Evolutionary conservation across 2,888 invertebrate genomes (phyloP).

Genomic region (Agonopterix subpropinquella): DNA sequence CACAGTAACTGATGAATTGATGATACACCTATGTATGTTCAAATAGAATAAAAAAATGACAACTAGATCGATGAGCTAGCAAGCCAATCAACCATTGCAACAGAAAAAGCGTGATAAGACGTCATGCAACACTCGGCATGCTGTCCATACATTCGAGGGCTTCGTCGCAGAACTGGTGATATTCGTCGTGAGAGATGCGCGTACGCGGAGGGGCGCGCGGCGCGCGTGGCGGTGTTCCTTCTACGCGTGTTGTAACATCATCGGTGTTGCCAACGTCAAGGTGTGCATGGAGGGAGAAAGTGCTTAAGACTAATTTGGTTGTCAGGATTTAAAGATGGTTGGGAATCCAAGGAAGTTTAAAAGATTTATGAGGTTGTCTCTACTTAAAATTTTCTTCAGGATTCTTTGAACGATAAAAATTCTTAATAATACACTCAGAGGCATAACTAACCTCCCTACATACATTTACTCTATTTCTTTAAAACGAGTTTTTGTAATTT

Average conservation of each 20-base stretch:
- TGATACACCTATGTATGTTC: too few species aligned
- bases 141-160: conserved; percentile 83
- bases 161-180: conserved; percentile 86
- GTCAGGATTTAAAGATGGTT: too few species aligned
- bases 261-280: conserved; percentile 14
- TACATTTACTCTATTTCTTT: too few species aligned
- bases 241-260: conserved; percentile 28
- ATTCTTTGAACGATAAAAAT: too few species aligned
- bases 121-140: conserved; percentile 24
- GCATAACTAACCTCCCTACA: too few species aligned
- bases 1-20: too few species aligned
- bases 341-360: too few species aligned
- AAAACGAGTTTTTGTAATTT: too few species aligned
- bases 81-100: conserved; percentile 5
- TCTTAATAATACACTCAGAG: too few species aligned
- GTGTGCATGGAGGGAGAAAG: conserved; percentile 37
- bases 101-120: conserved; percentile 5
- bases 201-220: conserved; percentile 68
- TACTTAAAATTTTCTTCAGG: too few species aligned
- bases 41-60: neutral
- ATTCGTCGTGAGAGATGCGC: conserved; percentile 83
- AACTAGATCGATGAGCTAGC: neutral
- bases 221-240: conserved; percentile 50
- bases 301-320: conserved; percentile 20
- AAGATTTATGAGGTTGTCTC: too few species aligned